Evolutionary conservation across 2,113 vertebrate genomes (phyloP).

Genomic region (Alces alces): DNA sequence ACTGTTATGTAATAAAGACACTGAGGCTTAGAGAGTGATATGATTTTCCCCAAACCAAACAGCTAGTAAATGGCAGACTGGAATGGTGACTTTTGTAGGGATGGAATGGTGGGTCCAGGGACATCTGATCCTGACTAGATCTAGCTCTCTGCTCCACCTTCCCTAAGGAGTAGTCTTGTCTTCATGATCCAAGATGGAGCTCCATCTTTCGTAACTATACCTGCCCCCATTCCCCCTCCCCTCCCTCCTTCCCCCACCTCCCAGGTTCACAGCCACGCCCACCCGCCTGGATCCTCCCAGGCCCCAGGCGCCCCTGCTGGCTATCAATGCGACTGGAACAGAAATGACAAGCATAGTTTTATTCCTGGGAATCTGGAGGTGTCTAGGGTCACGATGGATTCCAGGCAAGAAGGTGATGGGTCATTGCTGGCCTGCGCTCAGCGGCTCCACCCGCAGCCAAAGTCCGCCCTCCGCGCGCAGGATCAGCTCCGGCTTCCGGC

Average conservation of each 20-base stretch:
- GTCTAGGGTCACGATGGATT: not conserved
- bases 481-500: slow-evolving; percentile 82
- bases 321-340: not conserved
- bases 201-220: not conserved
- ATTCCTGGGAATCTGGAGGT: not conserved
- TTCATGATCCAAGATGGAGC: not conserved
- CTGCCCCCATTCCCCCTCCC: no score
- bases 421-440: not conserved
- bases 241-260: slow-evolving; percentile 46
- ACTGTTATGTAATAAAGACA: not conserved
- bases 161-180: not conserved
- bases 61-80: not conserved
- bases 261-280: not conserved
- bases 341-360: not conserved
- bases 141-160: not conserved
- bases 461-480: slow-evolving; percentile 83
- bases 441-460: slow-evolving; percentile 81
- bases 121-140: not conserved
- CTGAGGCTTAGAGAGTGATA: not conserved
- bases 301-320: rapidly evolving
- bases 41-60: not conserved
- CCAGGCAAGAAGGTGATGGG: not conserved
- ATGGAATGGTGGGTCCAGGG: not conserved
- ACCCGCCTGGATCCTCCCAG: rapidly evolving
- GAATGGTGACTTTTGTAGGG: not conserved